A percentile compares a stretch with the other conserved stretches of the same genome.
These are phyloP conservation scores for Ruditapes philippinarum DNA, from an alignment of 1,140 invertebrate genomes.

Conservation along the genomic window DNA sequence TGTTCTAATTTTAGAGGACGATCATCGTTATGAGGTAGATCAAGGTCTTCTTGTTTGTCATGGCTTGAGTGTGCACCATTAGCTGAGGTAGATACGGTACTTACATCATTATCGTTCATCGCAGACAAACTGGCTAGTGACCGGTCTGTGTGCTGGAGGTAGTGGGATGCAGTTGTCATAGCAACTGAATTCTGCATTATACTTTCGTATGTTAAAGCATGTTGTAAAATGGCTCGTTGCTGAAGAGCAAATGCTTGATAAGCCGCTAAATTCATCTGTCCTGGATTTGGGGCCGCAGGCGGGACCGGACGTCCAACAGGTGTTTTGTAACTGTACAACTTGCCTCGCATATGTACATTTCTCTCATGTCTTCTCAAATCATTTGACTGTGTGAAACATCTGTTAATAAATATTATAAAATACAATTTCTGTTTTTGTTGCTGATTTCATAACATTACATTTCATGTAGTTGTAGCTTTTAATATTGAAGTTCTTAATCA, in stretches of 20 bases:
- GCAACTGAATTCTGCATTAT: conserved; percentile 78
- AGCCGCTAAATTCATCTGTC: conserved; percentile 81
- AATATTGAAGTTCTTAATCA: no score
- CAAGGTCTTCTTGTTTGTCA: conserved; percentile 39
- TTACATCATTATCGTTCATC: conserved; percentile 9
- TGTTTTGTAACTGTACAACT: conserved; percentile 79
- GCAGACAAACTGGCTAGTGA: conserved; percentile 40
- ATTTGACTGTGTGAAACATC: conserved; percentile 85
- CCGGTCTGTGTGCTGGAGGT: conserved; percentile 51
- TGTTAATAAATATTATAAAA: conserved; percentile 16
- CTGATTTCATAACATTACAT: no score
- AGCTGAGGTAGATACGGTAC: conserved; percentile 37
- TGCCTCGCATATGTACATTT: conserved; percentile 84
- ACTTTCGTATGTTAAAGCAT: conserved; percentile 82
- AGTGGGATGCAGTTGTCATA: conserved; percentile 58
- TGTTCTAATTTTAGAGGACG: conserved; percentile 76
- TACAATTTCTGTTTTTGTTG: no score
- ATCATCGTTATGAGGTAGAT: conserved; percentile 28
- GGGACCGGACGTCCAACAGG: conserved; percentile 55
- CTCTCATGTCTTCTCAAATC: conserved; percentile 83
- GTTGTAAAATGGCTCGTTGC: conserved; percentile 82
- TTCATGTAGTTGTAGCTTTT: no score
- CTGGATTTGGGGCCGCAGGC: conserved; percentile 51
- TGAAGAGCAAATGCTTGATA: conserved; percentile 84
- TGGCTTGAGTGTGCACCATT: conserved; percentile 17